A percentile compares a stretch with the other conserved stretches of the same genome.
Conservation (phyloP, 2,888 invertebrate species). For the Rhagium mordax region DNA sequence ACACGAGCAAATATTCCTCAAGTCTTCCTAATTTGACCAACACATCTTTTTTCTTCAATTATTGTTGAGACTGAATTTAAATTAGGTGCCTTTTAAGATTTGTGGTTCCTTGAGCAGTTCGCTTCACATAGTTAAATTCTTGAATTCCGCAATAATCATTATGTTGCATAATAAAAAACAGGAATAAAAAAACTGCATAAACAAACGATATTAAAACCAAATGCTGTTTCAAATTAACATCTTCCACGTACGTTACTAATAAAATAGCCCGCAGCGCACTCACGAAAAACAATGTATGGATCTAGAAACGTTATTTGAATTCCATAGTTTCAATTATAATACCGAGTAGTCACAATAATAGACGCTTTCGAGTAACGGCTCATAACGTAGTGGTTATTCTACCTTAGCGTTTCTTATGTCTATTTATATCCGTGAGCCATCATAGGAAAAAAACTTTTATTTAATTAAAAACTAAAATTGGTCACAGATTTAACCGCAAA, state of each 20-base stretch:
- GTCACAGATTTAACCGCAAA: neutral
- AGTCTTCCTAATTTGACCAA: too few relatives aligned
- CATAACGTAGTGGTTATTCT: neutral
- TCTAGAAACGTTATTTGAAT: neutral
- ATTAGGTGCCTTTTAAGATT: too few relatives aligned
- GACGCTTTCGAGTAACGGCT: neutral
- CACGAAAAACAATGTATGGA: neutral
- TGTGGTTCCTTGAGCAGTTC: too few relatives aligned
- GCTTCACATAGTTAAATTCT: too few relatives aligned
- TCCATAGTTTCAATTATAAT: neutral
- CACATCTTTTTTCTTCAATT: too few relatives aligned
- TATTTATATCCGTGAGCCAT: neutral
- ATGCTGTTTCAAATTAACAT: neutral
- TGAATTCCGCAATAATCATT: too few relatives aligned
- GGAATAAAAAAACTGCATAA: too few relatives aligned
- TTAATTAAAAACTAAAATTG: neutral
- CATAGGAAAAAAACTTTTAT: neutral
- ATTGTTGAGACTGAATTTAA: too few relatives aligned
- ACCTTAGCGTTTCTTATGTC: neutral
- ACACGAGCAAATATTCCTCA: too few relatives aligned
- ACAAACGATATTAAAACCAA: too few relatives aligned
- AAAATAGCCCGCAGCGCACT: neutral
- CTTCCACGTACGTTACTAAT: neutral
- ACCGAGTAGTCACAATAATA: too few relatives aligned
- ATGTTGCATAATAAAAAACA: too few relatives aligned